Evolutionary conservation across 2,113 vertebrate genomes (phyloP).

Genomic region (Microcebus griseorufus): DNA sequence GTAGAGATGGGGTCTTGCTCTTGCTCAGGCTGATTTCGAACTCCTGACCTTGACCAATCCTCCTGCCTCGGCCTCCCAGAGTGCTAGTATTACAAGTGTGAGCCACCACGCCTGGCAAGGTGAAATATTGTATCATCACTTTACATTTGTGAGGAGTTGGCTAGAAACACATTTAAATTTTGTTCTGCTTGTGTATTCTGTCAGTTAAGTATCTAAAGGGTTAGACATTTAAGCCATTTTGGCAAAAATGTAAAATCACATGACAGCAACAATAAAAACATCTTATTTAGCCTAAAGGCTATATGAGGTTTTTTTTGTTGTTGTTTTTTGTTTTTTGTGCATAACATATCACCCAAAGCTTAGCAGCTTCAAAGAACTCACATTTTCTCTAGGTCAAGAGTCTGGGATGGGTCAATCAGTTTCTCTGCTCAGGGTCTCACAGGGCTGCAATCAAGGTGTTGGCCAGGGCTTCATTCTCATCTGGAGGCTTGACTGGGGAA

Average conservation of each 20-base stretch:
- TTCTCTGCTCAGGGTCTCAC: neutral
- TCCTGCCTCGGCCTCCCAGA: too few relatives aligned
- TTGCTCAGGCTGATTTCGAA: too few relatives aligned
- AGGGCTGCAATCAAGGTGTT: neutral
- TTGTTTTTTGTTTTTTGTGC: neutral
- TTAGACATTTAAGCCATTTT: conserved; percentile 14
- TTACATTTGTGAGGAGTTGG: neutral
- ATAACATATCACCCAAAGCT: neutral
- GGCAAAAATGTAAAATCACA: neutral
- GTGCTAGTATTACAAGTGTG: too few relatives aligned
- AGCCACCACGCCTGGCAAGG: neutral
- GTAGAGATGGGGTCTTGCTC: too few relatives aligned
- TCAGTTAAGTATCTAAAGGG: neutral
- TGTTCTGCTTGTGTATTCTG: neutral
- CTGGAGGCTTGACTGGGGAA: neutral
- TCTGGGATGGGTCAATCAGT: neutral
- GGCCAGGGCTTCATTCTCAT: neutral
- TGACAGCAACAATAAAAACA: neutral
- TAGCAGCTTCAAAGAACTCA: neutral
- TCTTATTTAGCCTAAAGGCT: neutral
- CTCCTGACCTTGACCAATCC: too few relatives aligned
- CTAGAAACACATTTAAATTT: conserved; percentile 29
- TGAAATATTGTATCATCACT: neutral
- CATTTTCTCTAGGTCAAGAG: neutral
- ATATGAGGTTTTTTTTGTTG: neutral